Evolutionary conservation across 92 coral and sea anemone species (phyloP).

Genomic region (Meandrina meandrites): DNA sequence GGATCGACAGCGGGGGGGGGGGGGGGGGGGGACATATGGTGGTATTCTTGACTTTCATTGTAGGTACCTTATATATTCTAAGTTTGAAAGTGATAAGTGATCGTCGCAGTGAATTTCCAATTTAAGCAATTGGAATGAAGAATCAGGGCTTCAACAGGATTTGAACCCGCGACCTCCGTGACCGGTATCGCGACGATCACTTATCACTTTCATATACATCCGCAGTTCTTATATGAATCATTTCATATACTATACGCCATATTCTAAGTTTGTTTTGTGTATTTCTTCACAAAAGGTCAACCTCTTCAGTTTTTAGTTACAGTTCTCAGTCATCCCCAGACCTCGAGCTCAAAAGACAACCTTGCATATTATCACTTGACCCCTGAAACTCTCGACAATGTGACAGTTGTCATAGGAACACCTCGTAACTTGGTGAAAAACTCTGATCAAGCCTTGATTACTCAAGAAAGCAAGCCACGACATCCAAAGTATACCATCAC

Average conservation of each 20-base stretch:
- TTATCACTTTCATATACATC: too few relatives aligned
- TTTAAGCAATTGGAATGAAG: too few relatives aligned
- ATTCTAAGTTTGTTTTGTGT: background rate
- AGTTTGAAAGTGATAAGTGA: too few relatives aligned
- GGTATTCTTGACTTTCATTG: too few relatives aligned
- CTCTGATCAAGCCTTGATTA: constrained; percentile 22
- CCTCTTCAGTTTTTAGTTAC: constrained; percentile 58
- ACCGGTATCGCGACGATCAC: too few relatives aligned
- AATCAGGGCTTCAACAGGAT: too few relatives aligned
- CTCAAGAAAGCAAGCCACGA: constrained; percentile 33
- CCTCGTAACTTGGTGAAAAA: constrained; percentile 19
- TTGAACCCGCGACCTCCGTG: too few relatives aligned
- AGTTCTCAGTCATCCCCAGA: constrained; percentile 57
- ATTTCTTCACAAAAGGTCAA: constrained; percentile 13
- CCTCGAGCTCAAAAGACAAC: constrained; percentile 16
- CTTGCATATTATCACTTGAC: constrained; percentile 67
- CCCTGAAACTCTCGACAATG: constrained; percentile 54
- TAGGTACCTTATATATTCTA: too few relatives aligned
- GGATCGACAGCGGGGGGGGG: too few relatives aligned
- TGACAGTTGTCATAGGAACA: constrained; percentile 76
- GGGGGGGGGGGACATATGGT: too few relatives aligned
- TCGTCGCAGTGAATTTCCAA: too few relatives aligned
- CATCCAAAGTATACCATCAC: constrained; percentile 52
- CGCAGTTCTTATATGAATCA: too few relatives aligned
- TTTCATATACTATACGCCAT: background rate